Evolutionary conservation across 1,140 invertebrate species (phyloP).

Genomic region (Asbolus verrucosus): DNA sequence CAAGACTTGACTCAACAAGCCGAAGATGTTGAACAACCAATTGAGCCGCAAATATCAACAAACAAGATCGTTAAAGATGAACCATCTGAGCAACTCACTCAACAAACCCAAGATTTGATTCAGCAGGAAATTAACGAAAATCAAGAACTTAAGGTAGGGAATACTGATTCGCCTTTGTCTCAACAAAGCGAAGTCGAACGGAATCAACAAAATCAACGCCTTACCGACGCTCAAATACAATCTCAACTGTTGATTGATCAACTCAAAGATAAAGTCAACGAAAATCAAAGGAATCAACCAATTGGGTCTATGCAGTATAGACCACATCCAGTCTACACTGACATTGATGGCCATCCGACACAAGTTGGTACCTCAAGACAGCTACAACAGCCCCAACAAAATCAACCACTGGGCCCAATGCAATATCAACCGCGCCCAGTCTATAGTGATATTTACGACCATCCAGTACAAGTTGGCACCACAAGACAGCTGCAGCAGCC

Average conservation of each 20-base stretch:
- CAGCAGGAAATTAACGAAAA: not conserved
- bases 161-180: no score
- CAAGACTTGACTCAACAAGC: conserved; percentile 19
- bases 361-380: not conserved
- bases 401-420: not conserved
- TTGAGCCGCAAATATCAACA: conserved; percentile 11
- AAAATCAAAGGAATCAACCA: no score
- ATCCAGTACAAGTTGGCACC: conserved; percentile 13
- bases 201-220: conserved; percentile 2
- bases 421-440: conserved; percentile 9
- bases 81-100: conserved; percentile 3
- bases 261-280: no score
- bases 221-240: no score
- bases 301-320: no score
- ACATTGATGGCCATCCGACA: not conserved
- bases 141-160: not conserved
- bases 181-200: conserved; percentile 3
- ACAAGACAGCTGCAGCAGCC: conserved; percentile 12
- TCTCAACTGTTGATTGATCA: no score
- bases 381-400: not conserved
- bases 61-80: not conserved
- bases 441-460: not conserved
- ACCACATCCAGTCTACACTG: not conserved
- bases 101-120: conserved; percentile 44
- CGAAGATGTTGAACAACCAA: conserved; percentile 23